A percentile compares a stretch with the other conserved stretches of the same genome.
These are phyloP conservation scores for Nebria ingens DNA, from an alignment of 1,140 invertebrate genomes.

Conservation along the genomic window DNA sequence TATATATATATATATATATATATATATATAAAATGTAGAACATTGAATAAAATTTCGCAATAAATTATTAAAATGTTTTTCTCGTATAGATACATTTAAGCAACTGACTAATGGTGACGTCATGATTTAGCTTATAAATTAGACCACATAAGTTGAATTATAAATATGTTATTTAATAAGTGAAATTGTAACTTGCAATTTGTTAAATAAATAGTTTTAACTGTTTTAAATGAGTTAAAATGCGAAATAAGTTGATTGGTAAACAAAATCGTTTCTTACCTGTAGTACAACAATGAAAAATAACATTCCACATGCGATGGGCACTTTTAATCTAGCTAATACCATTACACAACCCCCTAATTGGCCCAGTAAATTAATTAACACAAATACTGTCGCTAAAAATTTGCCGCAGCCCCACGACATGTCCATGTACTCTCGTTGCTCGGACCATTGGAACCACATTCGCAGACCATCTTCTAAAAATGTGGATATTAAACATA, in stretches of 20 bases:
- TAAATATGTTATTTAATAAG: too few species aligned
- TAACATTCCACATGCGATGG: slow-evolving; percentile 85
- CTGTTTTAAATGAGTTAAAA: too few species aligned
- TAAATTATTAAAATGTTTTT: not conserved
- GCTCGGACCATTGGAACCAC: slow-evolving; percentile 98
- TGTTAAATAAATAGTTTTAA: not conserved
- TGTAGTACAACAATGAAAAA: slow-evolving; percentile 95
- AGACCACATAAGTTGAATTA: too few species aligned
- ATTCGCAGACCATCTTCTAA: slow-evolving; percentile 98
- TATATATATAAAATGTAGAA: not conserved
- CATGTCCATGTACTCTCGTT: slow-evolving; percentile 95
- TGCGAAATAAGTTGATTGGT: not conserved
- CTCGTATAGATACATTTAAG: not conserved
- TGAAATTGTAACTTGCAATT: not conserved
- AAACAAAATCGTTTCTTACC: slow-evolving; percentile 50
- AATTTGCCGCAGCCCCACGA: slow-evolving; percentile 96
- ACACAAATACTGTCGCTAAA: slow-evolving; percentile 81
- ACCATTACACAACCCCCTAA: slow-evolving; percentile 94
- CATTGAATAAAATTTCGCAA: not conserved
- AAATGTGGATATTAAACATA: slow-evolving; percentile 99
- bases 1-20: too few species aligned
- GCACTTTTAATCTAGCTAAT: slow-evolving; percentile 83
- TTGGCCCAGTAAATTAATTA: slow-evolving; percentile 92
- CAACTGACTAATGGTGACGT: not conserved
- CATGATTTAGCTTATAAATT: too few species aligned